Conservation (phyloP, 2,888 invertebrate genomes). For the Capitulum mitella region DNA sequence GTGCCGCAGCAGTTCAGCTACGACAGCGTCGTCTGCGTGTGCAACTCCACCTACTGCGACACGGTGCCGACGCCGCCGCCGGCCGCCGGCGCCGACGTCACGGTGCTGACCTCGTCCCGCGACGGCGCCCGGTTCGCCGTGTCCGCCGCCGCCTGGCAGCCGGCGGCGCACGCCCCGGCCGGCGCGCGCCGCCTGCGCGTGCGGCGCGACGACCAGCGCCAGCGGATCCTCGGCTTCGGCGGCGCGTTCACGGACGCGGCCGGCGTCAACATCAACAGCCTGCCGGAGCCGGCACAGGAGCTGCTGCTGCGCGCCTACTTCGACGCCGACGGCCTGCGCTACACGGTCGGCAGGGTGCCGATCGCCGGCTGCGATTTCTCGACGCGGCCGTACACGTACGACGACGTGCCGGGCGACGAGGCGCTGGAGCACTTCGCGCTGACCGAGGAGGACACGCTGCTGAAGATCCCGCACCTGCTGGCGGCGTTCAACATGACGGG, state of each 20-base stretch:
- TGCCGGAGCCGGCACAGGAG: constrained; percentile 30
- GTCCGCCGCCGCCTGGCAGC: not conserved
- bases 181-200: not conserved
- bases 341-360: constrained; percentile 69
- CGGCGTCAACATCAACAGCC: constrained; percentile 57
- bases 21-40: too few relatives aligned
- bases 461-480: constrained; percentile 51
- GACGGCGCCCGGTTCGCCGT: constrained; percentile 29
- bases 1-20: too few relatives aligned
- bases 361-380: constrained; percentile 86
- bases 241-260: constrained; percentile 70
- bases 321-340: constrained; percentile 60
- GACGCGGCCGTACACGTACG: constrained; percentile 58
- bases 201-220: constrained; percentile 41
- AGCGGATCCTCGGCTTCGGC: constrained; percentile 72
- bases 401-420: constrained; percentile 49
- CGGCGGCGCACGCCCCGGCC: not conserved
- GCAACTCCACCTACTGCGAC: too few relatives aligned
- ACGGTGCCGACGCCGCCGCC: constrained; percentile 27
- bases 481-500: constrained; percentile 34
- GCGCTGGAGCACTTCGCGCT: constrained; percentile 59
- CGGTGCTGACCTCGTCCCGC: constrained; percentile 31
- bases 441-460: constrained; percentile 57
- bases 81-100: constrained; percentile 14
- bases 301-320: constrained; percentile 50